Evolutionary conservation across 2,113 vertebrate species (phyloP).

Genomic region (Tor tambroides): DNA sequence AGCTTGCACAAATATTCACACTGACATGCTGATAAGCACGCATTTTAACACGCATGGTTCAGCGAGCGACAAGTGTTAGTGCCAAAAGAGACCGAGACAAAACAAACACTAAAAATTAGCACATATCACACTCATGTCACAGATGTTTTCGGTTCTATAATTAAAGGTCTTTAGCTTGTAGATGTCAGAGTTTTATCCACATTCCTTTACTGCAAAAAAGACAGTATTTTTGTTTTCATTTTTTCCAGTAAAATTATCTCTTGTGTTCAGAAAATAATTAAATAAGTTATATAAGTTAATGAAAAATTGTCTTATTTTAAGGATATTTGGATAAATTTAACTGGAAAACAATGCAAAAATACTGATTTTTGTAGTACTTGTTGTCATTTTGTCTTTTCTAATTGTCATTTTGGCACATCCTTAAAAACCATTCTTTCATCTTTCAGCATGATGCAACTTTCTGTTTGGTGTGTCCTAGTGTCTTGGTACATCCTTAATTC

Average conservation of each 20-base stretch:
- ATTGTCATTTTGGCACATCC: conserved; percentile 24
- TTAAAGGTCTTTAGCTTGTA: not conserved
- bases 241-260: not conserved
- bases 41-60: conserved; percentile 32
- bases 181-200: not conserved
- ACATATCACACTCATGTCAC: conserved; percentile 12
- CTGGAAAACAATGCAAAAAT: not conserved
- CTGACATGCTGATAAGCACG: conserved; percentile 35
- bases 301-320: not conserved
- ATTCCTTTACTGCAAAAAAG: not conserved
- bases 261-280: not conserved
- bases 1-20: conserved; percentile 39
- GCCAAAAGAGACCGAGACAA: conserved; percentile 15
- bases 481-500: conserved; percentile 35
- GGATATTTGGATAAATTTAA: not conserved
- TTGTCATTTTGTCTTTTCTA: not conserved
- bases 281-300: not conserved
- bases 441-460: conserved; percentile 44
- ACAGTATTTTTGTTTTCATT: not conserved
- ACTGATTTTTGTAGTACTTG: not conserved
- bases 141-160: not conserved
- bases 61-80: conserved; percentile 47
- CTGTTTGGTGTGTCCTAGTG: conserved; percentile 22
- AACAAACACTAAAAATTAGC: conserved; percentile 7
- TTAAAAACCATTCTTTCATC: not conserved